Evolutionary conservation across 2,797 vertebrate genomes (phyloP).

Genomic region (Ctenochaetus hawaiiensis): DNA sequence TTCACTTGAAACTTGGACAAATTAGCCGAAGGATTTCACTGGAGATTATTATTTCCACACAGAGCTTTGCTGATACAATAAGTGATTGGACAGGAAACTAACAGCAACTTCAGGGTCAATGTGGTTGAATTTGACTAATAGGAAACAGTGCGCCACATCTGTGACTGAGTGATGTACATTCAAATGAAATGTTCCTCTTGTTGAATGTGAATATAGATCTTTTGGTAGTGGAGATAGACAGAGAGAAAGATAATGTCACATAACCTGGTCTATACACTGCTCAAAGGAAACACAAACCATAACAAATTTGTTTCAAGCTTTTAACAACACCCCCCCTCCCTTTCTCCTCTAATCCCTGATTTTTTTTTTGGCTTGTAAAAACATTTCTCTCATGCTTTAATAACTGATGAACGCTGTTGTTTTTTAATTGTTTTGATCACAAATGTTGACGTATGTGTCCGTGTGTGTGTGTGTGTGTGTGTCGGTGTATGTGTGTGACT

Average conservation of each 20-base stretch:
- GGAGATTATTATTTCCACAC: constrained; percentile 12
- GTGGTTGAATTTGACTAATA: constrained; percentile 47
- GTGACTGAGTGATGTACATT: constrained; percentile 36
- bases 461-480: neutral
- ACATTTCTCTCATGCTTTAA: neutral
- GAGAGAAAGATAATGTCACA: neutral
- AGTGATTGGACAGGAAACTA: constrained; percentile 32
- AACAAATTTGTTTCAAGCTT: constrained; percentile 20
- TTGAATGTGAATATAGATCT: too few species aligned
- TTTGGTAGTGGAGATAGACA: too few species aligned
- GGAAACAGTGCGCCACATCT: constrained; percentile 34
- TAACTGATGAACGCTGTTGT: constrained; percentile 15
- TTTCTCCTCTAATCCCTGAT: neutral
- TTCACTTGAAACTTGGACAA: constrained; percentile 13
- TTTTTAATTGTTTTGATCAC: constrained; percentile 34
- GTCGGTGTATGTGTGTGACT: neutral
- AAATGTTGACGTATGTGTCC: constrained; percentile 9
- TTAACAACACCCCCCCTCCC: neutral
- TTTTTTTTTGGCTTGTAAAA: constrained; percentile 22
- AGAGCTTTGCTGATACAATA: constrained; percentile 32
- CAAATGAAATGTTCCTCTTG: constrained; percentile 20
- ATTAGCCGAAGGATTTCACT: constrained; percentile 14
- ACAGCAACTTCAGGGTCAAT: constrained; percentile 27
- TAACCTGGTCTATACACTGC: constrained; percentile 5
- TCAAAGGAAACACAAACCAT: neutral